Evolutionary conservation across 1,140 invertebrate genomes (phyloP).

Genomic region (Nebria ingens): DNA sequence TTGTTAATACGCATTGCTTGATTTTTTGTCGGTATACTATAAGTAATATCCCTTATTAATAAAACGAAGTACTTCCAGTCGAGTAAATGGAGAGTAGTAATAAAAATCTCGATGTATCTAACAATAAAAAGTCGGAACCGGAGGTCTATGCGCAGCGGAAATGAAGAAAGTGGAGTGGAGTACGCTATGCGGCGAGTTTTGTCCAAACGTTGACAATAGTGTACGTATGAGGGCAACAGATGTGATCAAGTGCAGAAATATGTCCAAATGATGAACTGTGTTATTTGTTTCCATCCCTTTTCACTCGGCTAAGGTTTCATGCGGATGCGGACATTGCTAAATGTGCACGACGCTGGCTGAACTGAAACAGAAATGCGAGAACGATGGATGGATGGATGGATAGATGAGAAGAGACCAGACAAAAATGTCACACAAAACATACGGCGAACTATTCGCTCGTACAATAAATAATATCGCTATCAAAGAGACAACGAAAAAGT

Average conservation of each 20-base stretch:
- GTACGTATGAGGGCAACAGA: constrained; percentile 5
- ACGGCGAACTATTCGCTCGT: background rate
- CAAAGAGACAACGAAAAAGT: background rate
- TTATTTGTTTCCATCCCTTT: constrained; percentile 5
- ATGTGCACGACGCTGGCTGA: background rate
- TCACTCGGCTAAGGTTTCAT: background rate
- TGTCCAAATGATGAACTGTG: constrained; percentile 4
- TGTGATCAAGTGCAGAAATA: constrained; percentile 5
- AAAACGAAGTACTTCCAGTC: background rate
- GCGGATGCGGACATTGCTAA: background rate
- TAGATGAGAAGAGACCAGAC: background rate
- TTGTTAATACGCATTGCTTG: too few relatives aligned
- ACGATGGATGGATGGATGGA: background rate
- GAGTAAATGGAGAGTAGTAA: background rate
- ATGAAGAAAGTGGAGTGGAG: constrained; percentile 4
- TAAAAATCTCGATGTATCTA: constrained; percentile 2
- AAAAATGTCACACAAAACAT: background rate
- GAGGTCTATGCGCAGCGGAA: background rate
- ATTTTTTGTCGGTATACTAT: too few relatives aligned
- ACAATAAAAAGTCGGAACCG: background rate
- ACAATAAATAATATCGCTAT: background rate
- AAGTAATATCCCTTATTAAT: constrained; percentile 7
- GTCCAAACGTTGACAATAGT: too few relatives aligned
- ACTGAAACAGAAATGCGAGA: background rate
- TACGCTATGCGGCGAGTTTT: too few relatives aligned